Percentiles rank a stretch among this genome's conserved stretches.
These are phyloP conservation scores for Coremacera marginata DNA, from an alignment of 2,888 invertebrate genomes.

Conservation along the genomic window DNA sequence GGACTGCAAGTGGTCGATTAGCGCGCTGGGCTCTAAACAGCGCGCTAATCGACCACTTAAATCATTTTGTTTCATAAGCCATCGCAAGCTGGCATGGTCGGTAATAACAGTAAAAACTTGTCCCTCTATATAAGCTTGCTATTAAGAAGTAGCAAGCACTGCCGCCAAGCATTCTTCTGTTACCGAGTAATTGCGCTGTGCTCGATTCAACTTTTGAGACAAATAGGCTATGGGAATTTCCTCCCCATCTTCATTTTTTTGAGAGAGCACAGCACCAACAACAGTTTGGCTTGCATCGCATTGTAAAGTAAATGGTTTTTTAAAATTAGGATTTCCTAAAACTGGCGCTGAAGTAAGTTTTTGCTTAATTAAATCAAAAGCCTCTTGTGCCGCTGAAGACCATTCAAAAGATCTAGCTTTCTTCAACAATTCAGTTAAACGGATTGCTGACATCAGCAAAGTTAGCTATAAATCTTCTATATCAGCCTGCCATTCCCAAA, in stretches of 20 bases:
- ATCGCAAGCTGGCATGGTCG: constrained; percentile 1
- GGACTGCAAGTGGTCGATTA: too few species aligned
- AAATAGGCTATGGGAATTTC: constrained; percentile 41
- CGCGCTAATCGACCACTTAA: not conserved
- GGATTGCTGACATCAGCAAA: constrained; percentile 27
- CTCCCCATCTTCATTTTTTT: constrained; percentile 26
- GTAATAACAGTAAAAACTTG: constrained; percentile 11
- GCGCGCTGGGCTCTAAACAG: too few species aligned
- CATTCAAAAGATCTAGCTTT: constrained; percentile 14
- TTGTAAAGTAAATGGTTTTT: constrained; percentile 39
- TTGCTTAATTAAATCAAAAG: constrained; percentile 38
- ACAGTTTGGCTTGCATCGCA: constrained; percentile 44
- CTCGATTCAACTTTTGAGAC: constrained; percentile 41
- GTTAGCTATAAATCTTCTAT: constrained; percentile 24
- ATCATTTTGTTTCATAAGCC: not conserved
- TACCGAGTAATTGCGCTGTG: constrained; percentile 43
- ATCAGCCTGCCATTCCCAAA: constrained; percentile 40
- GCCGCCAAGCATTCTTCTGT: constrained; percentile 45
- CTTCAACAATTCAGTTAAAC: constrained; percentile 29
- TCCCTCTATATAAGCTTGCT: constrained; percentile 45
- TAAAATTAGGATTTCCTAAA: constrained; percentile 39
- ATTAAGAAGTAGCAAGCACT: constrained; percentile 39
- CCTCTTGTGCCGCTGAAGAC: constrained; percentile 32
- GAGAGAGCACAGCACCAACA: constrained; percentile 38
- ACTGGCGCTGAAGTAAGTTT: constrained; percentile 34